Conservation (phyloP, 2,113 vertebrate genomes). For the Orycteropus afer region DNA sequence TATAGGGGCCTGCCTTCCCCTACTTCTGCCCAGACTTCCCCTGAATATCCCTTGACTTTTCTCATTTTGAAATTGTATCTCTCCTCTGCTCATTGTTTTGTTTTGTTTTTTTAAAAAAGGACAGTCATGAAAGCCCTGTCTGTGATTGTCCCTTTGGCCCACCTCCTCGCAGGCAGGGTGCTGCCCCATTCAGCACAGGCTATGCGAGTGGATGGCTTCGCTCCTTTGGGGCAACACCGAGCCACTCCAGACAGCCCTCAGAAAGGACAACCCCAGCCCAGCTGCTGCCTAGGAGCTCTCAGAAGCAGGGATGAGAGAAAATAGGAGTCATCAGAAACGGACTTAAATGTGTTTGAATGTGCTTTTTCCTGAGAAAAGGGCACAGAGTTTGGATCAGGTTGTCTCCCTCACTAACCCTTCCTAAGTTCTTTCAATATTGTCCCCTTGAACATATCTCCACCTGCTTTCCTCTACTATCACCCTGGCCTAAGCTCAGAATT, state of each 20-base stretch:
- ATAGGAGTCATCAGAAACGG: not conserved
- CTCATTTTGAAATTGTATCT: not conserved
- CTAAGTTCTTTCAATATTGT: not conserved
- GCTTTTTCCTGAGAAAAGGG: not conserved
- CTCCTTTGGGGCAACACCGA: not conserved
- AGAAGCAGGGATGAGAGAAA: not conserved
- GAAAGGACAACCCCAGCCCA: not conserved
- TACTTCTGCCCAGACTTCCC: not conserved
- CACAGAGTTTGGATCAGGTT: not conserved
- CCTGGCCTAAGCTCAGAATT: not conserved
- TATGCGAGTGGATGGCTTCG: not conserved
- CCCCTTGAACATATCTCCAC: not conserved
- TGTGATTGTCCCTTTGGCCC: not conserved
- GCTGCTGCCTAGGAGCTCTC: not conserved
- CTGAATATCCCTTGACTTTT: not conserved
- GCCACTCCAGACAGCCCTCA: not conserved
- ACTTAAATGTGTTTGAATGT: not conserved
- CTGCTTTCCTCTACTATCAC: not conserved
- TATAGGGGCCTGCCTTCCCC: not conserved
- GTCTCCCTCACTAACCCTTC: not conserved
- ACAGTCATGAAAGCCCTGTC: not conserved
- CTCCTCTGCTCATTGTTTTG: not conserved
- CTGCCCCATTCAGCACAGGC: not conserved
- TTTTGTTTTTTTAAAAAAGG: not conserved
- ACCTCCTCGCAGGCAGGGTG: rapidly evolving